Evolutionary conservation across 2,113 vertebrate species (phyloP).

Genomic region (Peromyscus leucopus): DNA sequence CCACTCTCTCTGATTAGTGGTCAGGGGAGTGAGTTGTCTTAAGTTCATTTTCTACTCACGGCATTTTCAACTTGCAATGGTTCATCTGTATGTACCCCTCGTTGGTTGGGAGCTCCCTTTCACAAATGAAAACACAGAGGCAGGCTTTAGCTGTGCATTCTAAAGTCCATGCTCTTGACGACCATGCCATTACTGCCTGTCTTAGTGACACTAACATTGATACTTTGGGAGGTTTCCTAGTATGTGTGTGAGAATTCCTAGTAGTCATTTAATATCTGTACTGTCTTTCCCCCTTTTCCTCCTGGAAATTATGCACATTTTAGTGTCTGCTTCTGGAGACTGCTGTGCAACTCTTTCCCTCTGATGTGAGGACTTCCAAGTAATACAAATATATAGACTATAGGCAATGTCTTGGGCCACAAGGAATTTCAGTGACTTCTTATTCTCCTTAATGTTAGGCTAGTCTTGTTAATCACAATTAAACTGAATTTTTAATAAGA

Average conservation of each 20-base stretch:
- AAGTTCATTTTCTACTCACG: neutral
- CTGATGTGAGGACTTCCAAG: neutral
- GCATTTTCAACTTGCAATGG: neutral
- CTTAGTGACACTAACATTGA: neutral
- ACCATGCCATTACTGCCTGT: neutral
- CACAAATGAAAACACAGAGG: neutral
- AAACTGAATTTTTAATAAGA: slow-evolving; percentile 41
- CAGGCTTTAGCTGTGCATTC: neutral
- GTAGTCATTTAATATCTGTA: neutral
- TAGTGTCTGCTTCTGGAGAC: neutral
- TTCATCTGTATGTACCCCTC: neutral
- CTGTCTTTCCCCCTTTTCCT: neutral
- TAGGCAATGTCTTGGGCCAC: neutral
- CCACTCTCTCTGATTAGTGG: neutral
- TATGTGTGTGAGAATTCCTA: neutral
- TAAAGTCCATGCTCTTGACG: neutral
- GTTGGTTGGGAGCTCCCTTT: neutral
- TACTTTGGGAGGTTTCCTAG: neutral
- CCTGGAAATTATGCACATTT: neutral
- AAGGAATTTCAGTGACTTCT: neutral
- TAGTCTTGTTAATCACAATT: slow-evolving; percentile 40
- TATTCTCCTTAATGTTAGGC: slow-evolving; percentile 5
- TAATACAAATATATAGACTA: neutral
- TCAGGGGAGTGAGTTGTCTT: neutral
- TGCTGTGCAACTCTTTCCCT: neutral